Base-by-base conservation (phyloP, 2,797 vertebrate species). In the Pangasius larnaudii region DNA sequence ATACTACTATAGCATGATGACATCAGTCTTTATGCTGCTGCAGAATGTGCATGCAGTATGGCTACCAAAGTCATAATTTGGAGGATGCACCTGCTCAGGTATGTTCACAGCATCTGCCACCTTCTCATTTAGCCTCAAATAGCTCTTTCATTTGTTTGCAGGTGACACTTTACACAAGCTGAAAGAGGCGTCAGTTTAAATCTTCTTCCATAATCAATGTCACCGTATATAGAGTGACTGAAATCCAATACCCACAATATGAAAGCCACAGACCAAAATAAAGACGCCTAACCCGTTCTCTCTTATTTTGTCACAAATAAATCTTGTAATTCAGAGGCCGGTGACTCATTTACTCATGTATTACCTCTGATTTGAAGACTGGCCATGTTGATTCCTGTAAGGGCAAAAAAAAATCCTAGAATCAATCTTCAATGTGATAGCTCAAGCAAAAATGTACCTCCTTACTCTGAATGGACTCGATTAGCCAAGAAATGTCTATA, bases 101-200 rank as follows among this genome's bases (percentile, higher is more conserved):
- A 75, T 46, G 9, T 46, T 46, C 33, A 39, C 18, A 71, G 69
- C 18, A 39, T 18, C 42, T 27, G 4, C 22, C 4, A 75, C 11
- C 22, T 75, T 75, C 72, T 46, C 22, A 49, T 75, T 49, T 14
- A 49, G 0, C 22, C 22, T 27, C 33, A 74, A 46, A 24, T 74
- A 46, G 22, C 72, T 27, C 39, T 74, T 74, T 74, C 27, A 46
- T 27, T 74, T 13, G 93, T 95, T 94, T 93, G 63, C 79, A 88
- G 71, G 87, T 93, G 92, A 92, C 91, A 90, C 89, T 93, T 88
- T 93, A 42, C 85, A 92, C 95, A 88, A 88, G 90, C 93, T 89
- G 90, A 91, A 88, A 93, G 91, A 58, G 86, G 91, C 87, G 92
- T 93, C 93, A 91, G 71, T 90, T 93, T 92, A 91, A 84, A 92